phyloP scores from a whole-genome alignment of 2,113 vertebrate genomes.

The Peromyscus californicus region DNA sequence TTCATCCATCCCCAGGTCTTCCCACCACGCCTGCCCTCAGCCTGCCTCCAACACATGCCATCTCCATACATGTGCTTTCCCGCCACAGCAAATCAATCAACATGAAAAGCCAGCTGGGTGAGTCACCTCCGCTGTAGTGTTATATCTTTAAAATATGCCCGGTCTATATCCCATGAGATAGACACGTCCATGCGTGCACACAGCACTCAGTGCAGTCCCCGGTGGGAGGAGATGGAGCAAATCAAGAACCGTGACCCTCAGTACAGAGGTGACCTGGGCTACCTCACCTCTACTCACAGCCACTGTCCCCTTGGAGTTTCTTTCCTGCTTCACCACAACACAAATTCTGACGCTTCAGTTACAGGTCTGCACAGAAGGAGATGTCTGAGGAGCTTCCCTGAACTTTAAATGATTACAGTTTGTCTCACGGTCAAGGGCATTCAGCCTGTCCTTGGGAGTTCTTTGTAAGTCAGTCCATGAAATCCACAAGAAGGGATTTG shows the following conservation, averaged over 20 bases:
- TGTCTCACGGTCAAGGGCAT: fast-evolving
- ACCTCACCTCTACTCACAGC: too few relatives aligned
- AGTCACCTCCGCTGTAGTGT: too few relatives aligned
- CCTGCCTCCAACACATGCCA: fast-evolving
- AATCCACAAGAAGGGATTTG: neutral
- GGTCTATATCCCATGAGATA: fast-evolving
- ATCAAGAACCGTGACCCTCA: neutral
- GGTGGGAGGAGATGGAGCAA: neutral
- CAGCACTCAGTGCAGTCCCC: neutral
- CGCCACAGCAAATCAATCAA: fast-evolving
- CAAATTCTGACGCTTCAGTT: fast-evolving
- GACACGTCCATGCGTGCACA: neutral
- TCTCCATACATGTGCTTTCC: fast-evolving
- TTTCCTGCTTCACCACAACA: too few relatives aligned
- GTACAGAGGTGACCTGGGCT: neutral
- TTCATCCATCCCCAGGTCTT: neutral
- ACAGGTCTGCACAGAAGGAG: neutral
- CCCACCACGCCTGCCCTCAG: fast-evolving
- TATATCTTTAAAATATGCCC: neutral
- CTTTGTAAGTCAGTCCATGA: neutral
- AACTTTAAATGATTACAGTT: neutral
- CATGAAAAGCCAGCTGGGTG: neutral
- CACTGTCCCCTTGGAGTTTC: neutral
- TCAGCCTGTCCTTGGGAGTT: fast-evolving
- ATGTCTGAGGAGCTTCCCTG: neutral